phyloP scores from a whole-genome alignment of 2,888 invertebrate species.

The Anagyrus pseudococci region DNA sequence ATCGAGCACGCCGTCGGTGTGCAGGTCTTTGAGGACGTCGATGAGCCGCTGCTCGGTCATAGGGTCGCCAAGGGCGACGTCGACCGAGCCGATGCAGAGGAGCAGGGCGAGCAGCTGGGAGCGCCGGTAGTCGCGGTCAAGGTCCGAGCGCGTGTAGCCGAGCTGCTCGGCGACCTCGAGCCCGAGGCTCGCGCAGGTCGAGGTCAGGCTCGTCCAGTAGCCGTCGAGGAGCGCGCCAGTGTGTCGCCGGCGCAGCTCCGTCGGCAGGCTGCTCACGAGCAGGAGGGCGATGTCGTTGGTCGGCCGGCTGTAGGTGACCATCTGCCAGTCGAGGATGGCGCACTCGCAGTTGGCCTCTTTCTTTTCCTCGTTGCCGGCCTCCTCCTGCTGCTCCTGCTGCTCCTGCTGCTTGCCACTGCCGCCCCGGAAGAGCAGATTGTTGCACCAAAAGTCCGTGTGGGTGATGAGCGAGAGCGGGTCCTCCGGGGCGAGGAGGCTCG shows the following conservation, averaged over 20 bases:
- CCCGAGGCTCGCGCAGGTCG: slow-evolving; percentile 68
- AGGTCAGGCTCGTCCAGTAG: slow-evolving; percentile 73
- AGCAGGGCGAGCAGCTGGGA: slow-evolving; percentile 79
- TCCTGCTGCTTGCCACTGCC: slow-evolving; percentile 50
- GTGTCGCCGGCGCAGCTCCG: slow-evolving; percentile 72
- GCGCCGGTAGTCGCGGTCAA: slow-evolving; percentile 67
- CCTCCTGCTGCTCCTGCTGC: slow-evolving; percentile 48
- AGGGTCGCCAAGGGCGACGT: slow-evolving; percentile 79
- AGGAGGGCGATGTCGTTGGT: slow-evolving; percentile 81
- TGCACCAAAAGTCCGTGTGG: slow-evolving; percentile 86
- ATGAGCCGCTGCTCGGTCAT: slow-evolving; percentile 77
- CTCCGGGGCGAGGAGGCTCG: slow-evolving; percentile 73
- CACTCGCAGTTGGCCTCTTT: too few species aligned
- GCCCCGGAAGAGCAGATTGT: slow-evolving; percentile 73
- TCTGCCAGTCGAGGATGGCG: slow-evolving; percentile 82
- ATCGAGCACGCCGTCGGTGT: slow-evolving; percentile 69
- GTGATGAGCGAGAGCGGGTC: slow-evolving; percentile 79
- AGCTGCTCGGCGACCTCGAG: slow-evolving; percentile 67
- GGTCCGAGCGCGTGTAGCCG: slow-evolving; percentile 65
- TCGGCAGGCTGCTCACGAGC: slow-evolving; percentile 75
- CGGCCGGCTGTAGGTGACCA: slow-evolving; percentile 79
- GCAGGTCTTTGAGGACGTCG: slow-evolving; percentile 76
- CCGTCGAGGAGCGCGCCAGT: slow-evolving; percentile 72
- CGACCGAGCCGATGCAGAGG: slow-evolving; percentile 81
- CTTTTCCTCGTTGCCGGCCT: too few species aligned